Percentiles rank a stretch among this genome's conserved stretches.
phyloP scores from a whole-genome alignment of 2,113 vertebrate genomes.

The Azemiops feae region DNA sequence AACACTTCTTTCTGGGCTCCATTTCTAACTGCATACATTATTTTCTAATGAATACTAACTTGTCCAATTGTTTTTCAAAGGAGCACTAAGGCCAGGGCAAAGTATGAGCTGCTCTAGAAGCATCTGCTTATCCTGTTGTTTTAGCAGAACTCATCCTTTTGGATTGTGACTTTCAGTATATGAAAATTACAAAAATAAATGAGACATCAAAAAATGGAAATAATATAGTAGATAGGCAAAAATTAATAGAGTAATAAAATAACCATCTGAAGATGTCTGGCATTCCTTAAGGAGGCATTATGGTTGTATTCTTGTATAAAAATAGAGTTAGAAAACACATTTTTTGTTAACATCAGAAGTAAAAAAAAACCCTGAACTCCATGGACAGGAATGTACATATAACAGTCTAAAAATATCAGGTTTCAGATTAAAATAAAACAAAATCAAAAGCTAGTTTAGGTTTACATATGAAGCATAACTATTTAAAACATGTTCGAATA shows the following conservation, averaged over 20 bases:
- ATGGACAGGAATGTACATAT: background rate
- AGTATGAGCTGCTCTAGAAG: background rate
- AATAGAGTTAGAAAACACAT: background rate
- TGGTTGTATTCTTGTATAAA: background rate
- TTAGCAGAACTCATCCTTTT: background rate
- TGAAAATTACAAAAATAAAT: background rate
- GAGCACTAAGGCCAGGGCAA: background rate
- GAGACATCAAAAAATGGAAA: background rate
- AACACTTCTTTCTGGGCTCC: background rate
- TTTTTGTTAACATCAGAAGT: background rate
- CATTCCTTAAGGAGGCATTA: background rate
- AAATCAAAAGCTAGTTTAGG: conserved; percentile 27
- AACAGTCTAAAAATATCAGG: background rate
- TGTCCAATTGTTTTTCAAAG: background rate
- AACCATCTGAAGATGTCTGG: background rate
- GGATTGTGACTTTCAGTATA: background rate
- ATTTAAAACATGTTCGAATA: background rate
- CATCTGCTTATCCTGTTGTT: background rate
- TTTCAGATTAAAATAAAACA: background rate
- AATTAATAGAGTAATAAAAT: background rate
- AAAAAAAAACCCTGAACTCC: background rate
- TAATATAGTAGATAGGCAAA: background rate
- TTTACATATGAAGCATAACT: background rate
- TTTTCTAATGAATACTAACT: background rate
- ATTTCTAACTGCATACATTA: background rate